Base-by-base conservation (phyloP, 2,113 vertebrate species). In the Catharus minimus region DNA sequence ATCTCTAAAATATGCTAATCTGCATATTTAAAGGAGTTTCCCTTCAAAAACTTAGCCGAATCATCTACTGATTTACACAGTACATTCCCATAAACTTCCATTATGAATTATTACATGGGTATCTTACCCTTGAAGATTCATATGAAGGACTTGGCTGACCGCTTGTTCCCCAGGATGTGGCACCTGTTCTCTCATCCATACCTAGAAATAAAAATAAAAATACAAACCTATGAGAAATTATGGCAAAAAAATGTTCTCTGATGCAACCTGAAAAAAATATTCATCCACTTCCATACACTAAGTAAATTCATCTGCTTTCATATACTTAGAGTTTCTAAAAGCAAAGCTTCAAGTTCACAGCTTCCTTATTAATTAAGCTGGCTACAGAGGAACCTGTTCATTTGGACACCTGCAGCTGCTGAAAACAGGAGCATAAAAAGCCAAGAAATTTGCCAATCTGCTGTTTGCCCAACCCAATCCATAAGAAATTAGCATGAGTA, bases 101-200 rank as follows among this genome's bases (percentile, higher is more conserved):
- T 3, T 57, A 50, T 33, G 32, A 95, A 89, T 61, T 38, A 65
- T 41, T 68, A 43, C 1, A 3, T 33, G 64, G 79, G 38, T 93
- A 66, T 97, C 99, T 99, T 99, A 99, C 99, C 98, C 98, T 98
- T 94, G 99, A 98, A 95, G 99, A 98, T 74, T 99, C 98, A 78
- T 98, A 99, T 13, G 99, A 98, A 75, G 99, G 99, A 96, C 99
- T 99, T 97, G 98, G 97, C 94, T 99, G 98, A 93, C 98, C 98
- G 79, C 98, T 98, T 97, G 99, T 87, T 98, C 98, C 98, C 99
- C 99, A 99, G 79, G 99, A 98, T 30, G 98, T 95, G 77, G 98
- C 97, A 96, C 96, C 98, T 97, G 98, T 98, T 96, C 99, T 96
- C 96, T 99, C 99, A 96, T 99, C 99, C 97, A 99, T 98, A 97